These are phyloP conservation scores for Orestias chungarensis DNA, from an alignment of 2,797 vertebrate species.

Conservation along the genomic window DNA sequence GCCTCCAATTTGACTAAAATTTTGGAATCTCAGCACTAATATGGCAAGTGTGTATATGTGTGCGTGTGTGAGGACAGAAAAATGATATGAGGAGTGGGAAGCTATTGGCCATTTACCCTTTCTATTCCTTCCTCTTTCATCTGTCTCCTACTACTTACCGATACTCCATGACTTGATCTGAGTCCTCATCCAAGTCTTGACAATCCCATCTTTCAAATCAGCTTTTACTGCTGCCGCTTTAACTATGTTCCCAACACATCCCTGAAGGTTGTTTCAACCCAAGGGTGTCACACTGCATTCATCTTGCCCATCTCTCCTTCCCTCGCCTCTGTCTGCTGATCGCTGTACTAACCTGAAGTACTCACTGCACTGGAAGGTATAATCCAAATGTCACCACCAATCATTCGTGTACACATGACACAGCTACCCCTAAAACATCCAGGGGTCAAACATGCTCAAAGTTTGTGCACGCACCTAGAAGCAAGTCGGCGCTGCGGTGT, in stretches of 20 bases:
- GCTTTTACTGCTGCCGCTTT: constrained; percentile 47
- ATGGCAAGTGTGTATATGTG: constrained; percentile 10
- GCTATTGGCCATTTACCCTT: constrained; percentile 28
- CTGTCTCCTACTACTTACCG: constrained; percentile 40
- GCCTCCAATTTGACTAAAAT: constrained; percentile 64
- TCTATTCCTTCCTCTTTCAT: constrained; percentile 28
- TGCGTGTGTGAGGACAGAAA: constrained; percentile 17
- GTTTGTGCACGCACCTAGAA: neutral
- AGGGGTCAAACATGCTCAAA: constrained; percentile 43
- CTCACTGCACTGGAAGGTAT: constrained; percentile 58
- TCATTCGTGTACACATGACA: constrained; percentile 52
- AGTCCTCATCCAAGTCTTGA: constrained; percentile 56
- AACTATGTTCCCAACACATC: constrained; percentile 51
- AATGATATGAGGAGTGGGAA: constrained; percentile 27
- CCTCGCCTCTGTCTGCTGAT: constrained; percentile 35
- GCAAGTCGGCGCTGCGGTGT: constrained; percentile 20
- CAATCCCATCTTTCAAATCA: constrained; percentile 65
- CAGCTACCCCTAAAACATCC: constrained; percentile 51
- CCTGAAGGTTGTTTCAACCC: constrained; percentile 59
- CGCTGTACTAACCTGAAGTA: constrained; percentile 59
- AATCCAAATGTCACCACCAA: constrained; percentile 71
- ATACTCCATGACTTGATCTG: constrained; percentile 29
- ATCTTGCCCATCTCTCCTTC: constrained; percentile 32
- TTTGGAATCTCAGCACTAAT: constrained; percentile 33
- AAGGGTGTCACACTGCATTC: constrained; percentile 62